Conservation (phyloP, 2,113 vertebrate species). For the Solenodon paradoxus region DNA sequence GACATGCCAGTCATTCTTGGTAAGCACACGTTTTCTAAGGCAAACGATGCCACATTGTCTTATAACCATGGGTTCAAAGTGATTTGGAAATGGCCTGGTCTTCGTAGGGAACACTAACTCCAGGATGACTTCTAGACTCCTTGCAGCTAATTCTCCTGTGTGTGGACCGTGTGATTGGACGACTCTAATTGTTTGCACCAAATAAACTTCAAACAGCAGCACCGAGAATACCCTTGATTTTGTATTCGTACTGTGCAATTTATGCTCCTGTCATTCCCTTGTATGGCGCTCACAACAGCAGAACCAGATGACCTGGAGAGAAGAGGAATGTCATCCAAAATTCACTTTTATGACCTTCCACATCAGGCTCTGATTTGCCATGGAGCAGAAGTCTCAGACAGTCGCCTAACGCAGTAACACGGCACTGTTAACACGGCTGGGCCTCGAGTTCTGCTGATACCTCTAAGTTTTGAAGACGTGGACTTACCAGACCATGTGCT, state of each 20-base stretch:
- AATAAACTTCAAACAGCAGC: constrained; percentile 22
- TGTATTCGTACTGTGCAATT: constrained; percentile 21
- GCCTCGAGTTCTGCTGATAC: constrained; percentile 63
- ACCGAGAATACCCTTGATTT: constrained; percentile 9
- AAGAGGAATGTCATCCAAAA: background rate
- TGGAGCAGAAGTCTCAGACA: background rate
- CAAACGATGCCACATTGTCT: background rate
- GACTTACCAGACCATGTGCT: constrained; percentile 21
- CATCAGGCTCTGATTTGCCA: background rate
- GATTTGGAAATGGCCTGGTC: background rate
- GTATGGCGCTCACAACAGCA: constrained; percentile 48
- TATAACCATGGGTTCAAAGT: background rate
- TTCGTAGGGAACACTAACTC: background rate
- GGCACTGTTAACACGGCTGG: background rate
- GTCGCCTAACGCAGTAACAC: background rate
- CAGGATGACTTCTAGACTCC: background rate
- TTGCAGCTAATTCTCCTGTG: background rate
- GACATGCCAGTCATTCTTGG: background rate
- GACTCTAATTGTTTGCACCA: background rate
- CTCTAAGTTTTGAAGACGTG: background rate
- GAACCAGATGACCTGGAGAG: constrained; percentile 46
- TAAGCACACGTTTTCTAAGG: background rate
- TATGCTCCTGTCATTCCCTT: background rate
- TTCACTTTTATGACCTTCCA: background rate
- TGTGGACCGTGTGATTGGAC: background rate